Evolutionary conservation across 2,888 invertebrate species (phyloP), one percentile per base, ranked within the genome.

Genomic region (Brenthis ino): DNA sequence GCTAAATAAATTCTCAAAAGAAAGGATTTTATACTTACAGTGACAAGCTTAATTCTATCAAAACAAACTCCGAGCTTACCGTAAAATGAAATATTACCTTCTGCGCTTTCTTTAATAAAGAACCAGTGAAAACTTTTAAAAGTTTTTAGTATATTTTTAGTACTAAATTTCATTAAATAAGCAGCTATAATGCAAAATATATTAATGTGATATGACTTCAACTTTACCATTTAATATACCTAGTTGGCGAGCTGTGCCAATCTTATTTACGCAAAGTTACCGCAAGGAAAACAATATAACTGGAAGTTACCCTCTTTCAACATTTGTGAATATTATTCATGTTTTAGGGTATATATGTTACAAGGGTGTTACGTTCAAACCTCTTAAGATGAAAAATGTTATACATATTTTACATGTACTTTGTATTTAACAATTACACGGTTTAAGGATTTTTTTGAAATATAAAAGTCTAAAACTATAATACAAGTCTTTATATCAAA

Each of bases 261-360:
- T 65, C 56, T 61, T 70, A 68, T 70, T 72, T 64, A 72, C 48
- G 54, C 43, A 56, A 69, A 65, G 65, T 64, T 65, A 60, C 68
- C 58, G 68, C 16, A 53, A 72, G 48, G 64, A 65, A 72, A 72
- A 68, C 56, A 65, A 68, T 67, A 65, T 66, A 65, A 68, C 63
- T 55, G n/a, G 12, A 64, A 70, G 53, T 70, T 57, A 68, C 64
- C 58, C 66, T 71, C 57, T 64, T 56, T 57, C 48, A 57, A 43
- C 63, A 64, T 66, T 68, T 64, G 43, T 65, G 64, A 68, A 72
- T 66, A 66, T 70, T 70, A 64, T 70, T 68, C 64, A 72, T 64
- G 65, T 63, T 65, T 57, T 61, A 57, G 57, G n/a, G n/a, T n/a
- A n/a, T n/a, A 69, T 72, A 67, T 67, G 65, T 67, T 67, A 61